Conservation (phyloP, 2,888 invertebrate genomes). For the Myopa tessellatipennis region DNA sequence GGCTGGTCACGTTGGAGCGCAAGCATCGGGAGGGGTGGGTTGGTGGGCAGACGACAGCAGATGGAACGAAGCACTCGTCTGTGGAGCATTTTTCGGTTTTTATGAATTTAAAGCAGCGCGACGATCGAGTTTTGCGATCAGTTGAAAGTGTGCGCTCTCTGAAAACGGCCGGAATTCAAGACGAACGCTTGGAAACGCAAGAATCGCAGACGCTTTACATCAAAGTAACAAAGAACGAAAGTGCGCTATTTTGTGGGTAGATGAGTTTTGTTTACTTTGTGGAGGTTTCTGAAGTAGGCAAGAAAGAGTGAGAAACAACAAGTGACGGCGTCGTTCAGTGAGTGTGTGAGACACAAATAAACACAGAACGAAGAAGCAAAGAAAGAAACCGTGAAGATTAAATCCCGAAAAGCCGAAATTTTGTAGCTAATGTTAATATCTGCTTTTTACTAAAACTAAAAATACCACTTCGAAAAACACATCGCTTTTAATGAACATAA, state of each 20-base stretch:
- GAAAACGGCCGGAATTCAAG: slow-evolving; percentile 8
- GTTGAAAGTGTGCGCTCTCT: slow-evolving; percentile 28
- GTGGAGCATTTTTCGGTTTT: slow-evolving; percentile 12
- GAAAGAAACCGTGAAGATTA: background rate
- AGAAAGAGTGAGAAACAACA: background rate
- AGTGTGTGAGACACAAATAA: background rate
- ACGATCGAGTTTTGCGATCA: slow-evolving; percentile 21
- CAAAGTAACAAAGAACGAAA: background rate
- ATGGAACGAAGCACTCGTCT: background rate
- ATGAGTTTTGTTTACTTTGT: no score
- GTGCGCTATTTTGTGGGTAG: background rate
- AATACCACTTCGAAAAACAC: no score
- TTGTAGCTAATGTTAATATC: no score
- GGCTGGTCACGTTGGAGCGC: slow-evolving; percentile 17
- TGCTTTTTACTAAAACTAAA: no score
- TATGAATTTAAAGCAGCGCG: slow-evolving; percentile 24
- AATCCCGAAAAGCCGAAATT: no score
- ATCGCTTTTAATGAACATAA: no score
- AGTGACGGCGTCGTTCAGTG: background rate
- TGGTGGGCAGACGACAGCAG: background rate
- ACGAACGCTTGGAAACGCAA: no score
- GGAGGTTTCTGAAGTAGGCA: no score
- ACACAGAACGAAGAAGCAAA: background rate
- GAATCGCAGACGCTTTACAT: background rate
- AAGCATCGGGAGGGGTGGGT: background rate